Evolutionary conservation across 2,888 invertebrate genomes (phyloP).

Genomic region (Psococerastis gibbosa): DNA sequence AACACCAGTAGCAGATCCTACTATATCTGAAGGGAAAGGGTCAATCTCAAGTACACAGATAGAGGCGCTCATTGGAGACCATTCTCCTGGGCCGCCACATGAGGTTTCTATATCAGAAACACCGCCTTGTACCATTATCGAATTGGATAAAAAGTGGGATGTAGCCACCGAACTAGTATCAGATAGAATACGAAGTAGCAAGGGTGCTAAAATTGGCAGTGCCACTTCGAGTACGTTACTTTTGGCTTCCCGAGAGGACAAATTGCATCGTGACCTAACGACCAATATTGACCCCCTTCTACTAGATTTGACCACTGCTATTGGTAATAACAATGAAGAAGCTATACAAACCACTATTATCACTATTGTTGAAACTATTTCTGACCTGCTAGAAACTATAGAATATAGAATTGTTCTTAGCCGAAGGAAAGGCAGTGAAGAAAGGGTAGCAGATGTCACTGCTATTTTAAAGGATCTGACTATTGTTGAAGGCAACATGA

Average conservation of each 20-base stretch:
- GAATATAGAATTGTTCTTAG: conserved; percentile 44
- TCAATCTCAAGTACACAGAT: conserved; percentile 11
- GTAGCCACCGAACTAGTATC: conserved; percentile 32
- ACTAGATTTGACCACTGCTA: conserved; percentile 32
- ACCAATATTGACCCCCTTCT: conserved; percentile 37
- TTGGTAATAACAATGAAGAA: conserved; percentile 16
- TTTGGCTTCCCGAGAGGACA: conserved; percentile 35
- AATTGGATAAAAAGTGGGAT: conserved; percentile 29
- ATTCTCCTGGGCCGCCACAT: conserved; percentile 20
- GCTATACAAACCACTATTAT: conserved; percentile 47
- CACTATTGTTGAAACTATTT: conserved; percentile 59
- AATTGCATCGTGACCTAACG: conserved; percentile 35
- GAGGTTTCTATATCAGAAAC: conserved; percentile 20
- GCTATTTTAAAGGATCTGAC: conserved; percentile 44
- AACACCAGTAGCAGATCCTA: conserved; percentile 8
- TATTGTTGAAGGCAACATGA: conserved; percentile 44
- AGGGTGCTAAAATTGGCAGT: conserved; percentile 32
- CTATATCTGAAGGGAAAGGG: conserved; percentile 11
- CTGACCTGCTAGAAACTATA: conserved; percentile 68
- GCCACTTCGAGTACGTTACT: conserved; percentile 41
- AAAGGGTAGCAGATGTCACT: conserved; percentile 37
- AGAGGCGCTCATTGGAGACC: conserved; percentile 17
- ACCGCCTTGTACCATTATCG: conserved; percentile 19
- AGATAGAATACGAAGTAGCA: conserved; percentile 34
- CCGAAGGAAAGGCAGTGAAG: conserved; percentile 22